phyloP scores from a whole-genome alignment of 92 coral and sea anemone species.

The Porites cylindrica region DNA sequence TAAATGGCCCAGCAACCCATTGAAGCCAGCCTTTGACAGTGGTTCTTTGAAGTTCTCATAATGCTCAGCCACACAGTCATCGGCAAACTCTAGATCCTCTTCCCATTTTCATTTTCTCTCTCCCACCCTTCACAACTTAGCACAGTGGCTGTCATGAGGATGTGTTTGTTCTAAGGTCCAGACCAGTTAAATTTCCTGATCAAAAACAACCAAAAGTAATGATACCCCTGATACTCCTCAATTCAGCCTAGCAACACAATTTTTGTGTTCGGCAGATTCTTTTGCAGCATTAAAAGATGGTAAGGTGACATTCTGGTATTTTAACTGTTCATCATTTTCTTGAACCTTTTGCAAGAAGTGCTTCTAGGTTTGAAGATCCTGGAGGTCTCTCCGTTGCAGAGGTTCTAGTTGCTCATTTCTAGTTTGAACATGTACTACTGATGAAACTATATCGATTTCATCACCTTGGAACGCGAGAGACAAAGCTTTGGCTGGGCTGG shows the following conservation, averaged over 20 bases:
- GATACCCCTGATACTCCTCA: conserved; percentile 1
- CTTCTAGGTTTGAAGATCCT: conserved; percentile 33
- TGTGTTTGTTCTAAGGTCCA: conserved; percentile 12
- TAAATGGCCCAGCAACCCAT: conserved; percentile 22
- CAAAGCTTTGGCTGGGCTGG: conserved; percentile 31
- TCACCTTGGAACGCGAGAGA: conserved; percentile 61
- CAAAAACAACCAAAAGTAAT: too few species aligned
- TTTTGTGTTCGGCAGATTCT: conserved; percentile 40
- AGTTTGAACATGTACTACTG: neutral
- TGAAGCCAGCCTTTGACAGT: conserved; percentile 62
- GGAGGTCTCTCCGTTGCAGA: neutral
- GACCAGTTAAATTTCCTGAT: too few species aligned
- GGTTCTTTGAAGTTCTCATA: conserved; percentile 68
- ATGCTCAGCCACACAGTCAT: conserved; percentile 43
- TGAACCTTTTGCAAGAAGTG: conserved; percentile 62
- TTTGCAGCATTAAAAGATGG: conserved; percentile 48
- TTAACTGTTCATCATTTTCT: conserved; percentile 2
- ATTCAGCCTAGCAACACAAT: conserved; percentile 48
- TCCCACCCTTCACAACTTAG: conserved; percentile 80
- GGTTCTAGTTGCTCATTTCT: neutral
- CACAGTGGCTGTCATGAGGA: conserved; percentile 47
- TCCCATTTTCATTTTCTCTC: conserved; percentile 45
- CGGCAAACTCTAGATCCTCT: conserved; percentile 63
- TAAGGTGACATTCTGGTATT: neutral
- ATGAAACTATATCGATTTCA: conserved; percentile 33